phyloP scores from a whole-genome alignment of 2,797 vertebrate genomes.

The Rhinella marina region DNA sequence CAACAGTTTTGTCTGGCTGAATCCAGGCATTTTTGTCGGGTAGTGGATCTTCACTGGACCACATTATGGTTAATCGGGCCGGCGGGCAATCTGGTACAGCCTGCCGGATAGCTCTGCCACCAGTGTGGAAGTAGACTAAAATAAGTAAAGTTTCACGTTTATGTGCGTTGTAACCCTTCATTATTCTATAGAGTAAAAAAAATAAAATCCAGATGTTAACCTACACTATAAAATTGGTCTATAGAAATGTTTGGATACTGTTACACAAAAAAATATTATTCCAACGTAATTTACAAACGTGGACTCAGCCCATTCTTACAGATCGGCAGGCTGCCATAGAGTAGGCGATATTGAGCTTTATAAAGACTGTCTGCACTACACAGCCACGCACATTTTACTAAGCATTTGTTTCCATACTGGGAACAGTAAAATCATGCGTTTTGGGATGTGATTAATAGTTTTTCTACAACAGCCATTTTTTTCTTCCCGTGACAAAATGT shows the following conservation, averaged over 20 bases:
- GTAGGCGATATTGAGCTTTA: background rate
- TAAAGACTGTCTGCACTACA: background rate
- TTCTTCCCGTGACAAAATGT: constrained; percentile 48
- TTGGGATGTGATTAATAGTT: constrained; percentile 52
- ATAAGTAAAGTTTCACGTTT: no score
- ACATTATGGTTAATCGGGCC: no score
- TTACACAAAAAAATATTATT: background rate
- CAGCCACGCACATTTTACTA: background rate
- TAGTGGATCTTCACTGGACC: no score
- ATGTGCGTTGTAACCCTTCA: no score
- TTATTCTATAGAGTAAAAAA: no score
- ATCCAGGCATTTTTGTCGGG: no score
- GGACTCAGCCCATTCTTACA: background rate
- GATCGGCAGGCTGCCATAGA: constrained; percentile 7
- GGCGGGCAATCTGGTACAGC: no score
- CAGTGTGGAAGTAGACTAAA: no score
- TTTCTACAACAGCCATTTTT: constrained; percentile 50
- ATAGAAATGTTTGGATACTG: background rate
- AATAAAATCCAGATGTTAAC: no score
- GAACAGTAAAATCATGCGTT: constrained; percentile 38
- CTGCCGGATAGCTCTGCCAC: no score
- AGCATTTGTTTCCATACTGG: constrained; percentile 9
- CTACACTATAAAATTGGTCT: no score
- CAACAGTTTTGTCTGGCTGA: no score
- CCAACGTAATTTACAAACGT: background rate